These are phyloP conservation scores for Drosophila formosana DNA, from an alignment of 2,888 invertebrate genomes.

Conservation along the genomic window DNA sequence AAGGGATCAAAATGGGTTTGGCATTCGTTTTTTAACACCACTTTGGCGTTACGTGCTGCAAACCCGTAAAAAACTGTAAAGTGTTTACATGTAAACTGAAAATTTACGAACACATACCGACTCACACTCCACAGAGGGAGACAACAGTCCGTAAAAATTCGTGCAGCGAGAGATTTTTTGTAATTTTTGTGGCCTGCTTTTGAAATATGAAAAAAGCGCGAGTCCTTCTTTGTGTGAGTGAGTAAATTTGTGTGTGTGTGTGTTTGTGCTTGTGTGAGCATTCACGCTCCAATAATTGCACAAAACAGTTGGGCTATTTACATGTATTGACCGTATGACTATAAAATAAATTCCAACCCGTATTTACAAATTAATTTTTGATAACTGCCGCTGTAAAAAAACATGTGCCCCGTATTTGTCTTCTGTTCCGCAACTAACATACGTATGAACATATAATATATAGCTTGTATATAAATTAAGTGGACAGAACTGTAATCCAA, in stretches of 20 bases:
- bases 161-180: slow-evolving; percentile 22
- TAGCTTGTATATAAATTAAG: slow-evolving; percentile 10
- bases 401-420: neutral
- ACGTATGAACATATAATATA: neutral
- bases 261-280: slow-evolving; percentile 27
- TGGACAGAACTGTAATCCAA: slow-evolving; percentile 2
- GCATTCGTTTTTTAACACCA: slow-evolving; percentile 47
- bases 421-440: neutral
- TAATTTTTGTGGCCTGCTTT: slow-evolving; percentile 61
- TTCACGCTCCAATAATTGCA: slow-evolving; percentile 70
- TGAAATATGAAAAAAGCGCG: slow-evolving; percentile 54
- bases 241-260: slow-evolving; percentile 12
- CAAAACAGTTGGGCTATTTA: slow-evolving; percentile 58
- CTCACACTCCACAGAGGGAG: slow-evolving; percentile 18
- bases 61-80: slow-evolving; percentile 45
- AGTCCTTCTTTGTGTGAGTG: slow-evolving; percentile 32
- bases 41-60: slow-evolving; percentile 58
- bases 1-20: slow-evolving; percentile 28
- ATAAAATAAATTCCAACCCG: slow-evolving; percentile 43
- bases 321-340: slow-evolving; percentile 54
- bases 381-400: slow-evolving; percentile 39
- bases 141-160: slow-evolving; percentile 40
- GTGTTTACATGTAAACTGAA: slow-evolving; percentile 66
- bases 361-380: slow-evolving; percentile 59
- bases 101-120: slow-evolving; percentile 42